Conservation (phyloP, 2,888 invertebrate genomes). For the Serrognathus titanus region DNA sequence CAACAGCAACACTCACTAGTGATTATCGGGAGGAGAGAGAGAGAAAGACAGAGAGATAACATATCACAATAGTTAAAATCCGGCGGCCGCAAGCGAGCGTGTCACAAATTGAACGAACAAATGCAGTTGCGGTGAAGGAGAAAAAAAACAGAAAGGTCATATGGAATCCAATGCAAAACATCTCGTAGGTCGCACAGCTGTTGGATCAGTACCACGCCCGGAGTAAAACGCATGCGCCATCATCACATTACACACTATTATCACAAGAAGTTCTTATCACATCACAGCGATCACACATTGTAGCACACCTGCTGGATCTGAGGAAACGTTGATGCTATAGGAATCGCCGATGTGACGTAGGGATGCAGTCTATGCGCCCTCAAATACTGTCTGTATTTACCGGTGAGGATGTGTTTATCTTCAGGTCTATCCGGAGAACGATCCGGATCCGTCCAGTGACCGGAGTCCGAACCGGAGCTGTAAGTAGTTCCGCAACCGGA, state of each 20-base stretch:
- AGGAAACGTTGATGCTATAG: constrained; percentile 53
- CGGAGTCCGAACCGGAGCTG: constrained; percentile 42
- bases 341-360: constrained; percentile 52
- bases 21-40: no score
- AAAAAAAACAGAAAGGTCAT: constrained; percentile 22
- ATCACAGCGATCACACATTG: constrained; percentile 56
- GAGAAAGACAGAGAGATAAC: no score
- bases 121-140: constrained; percentile 14
- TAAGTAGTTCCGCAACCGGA: constrained; percentile 44
- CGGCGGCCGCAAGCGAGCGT: constrained; percentile 1
- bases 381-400: constrained; percentile 58
- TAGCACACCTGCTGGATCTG: constrained; percentile 60
- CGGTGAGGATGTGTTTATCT: constrained; percentile 47
- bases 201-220: constrained; percentile 49
- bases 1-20: no score
- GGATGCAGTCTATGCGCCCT: constrained; percentile 58
- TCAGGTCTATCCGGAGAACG: constrained; percentile 46
- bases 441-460: constrained; percentile 46
- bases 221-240: constrained; percentile 38
- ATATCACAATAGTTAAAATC: not conserved
- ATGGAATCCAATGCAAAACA: constrained; percentile 34
- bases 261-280: constrained; percentile 46
- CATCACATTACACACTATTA: constrained; percentile 50
- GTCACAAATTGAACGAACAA: constrained; percentile 4
- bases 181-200: constrained; percentile 37